phyloP scores from a whole-genome alignment of 2,888 invertebrate species.

The Cordylochernes scorpioides region DNA sequence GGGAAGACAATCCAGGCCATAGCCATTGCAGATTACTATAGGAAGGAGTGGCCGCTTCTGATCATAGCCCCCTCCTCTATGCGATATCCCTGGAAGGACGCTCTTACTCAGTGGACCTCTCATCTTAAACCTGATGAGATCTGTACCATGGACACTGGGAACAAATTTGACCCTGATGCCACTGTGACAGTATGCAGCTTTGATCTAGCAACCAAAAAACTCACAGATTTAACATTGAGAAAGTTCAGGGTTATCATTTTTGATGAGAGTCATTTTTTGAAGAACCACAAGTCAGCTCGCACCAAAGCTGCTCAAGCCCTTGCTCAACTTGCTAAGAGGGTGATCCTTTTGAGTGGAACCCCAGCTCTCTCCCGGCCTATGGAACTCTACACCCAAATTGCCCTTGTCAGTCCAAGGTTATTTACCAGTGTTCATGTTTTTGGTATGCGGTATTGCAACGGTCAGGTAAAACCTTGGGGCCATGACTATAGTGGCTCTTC shows the following conservation, averaged over 20 bases:
- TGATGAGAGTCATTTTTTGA: slow-evolving; percentile 81
- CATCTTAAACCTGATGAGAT: slow-evolving; percentile 41
- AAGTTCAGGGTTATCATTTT: slow-evolving; percentile 33
- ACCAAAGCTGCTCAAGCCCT: slow-evolving; percentile 26
- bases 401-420: slow-evolving; percentile 38
- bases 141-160: slow-evolving; percentile 34
- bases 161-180: no score
- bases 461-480: slow-evolving; percentile 27
- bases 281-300: slow-evolving; percentile 40
- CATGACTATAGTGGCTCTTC: slow-evolving; percentile 71
- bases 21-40: slow-evolving; percentile 63
- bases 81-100: slow-evolving; percentile 46
- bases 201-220: slow-evolving; percentile 42
- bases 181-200: slow-evolving; percentile 63
- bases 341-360: slow-evolving; percentile 67
- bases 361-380: slow-evolving; percentile 72
- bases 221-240: slow-evolving; percentile 29
- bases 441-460: slow-evolving; percentile 57
- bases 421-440: slow-evolving; percentile 33
- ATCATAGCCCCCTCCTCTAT: slow-evolving; percentile 79
- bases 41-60: slow-evolving; percentile 69
- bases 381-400: slow-evolving; percentile 63
- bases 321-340: slow-evolving; percentile 33
- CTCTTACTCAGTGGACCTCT: slow-evolving; percentile 45
- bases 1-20: slow-evolving; percentile 86